These are phyloP conservation scores for Phallusia fumigata DNA, from an alignment of 23 tunicate genomes.

Conservation along the genomic window DNA sequence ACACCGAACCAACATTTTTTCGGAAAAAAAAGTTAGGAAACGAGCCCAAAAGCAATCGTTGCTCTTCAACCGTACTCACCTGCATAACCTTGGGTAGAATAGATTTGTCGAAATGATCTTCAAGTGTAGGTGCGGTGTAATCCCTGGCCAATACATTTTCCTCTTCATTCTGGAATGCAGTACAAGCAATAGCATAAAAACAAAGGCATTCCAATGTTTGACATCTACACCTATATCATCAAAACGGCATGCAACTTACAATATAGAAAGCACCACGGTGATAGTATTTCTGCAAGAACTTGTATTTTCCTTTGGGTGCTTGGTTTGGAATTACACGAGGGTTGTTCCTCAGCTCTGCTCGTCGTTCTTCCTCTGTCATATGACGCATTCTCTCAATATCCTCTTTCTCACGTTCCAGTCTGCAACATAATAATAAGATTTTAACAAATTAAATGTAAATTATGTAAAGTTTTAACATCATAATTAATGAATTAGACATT, in stretches of 20 bases:
- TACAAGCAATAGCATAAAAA: too few relatives aligned
- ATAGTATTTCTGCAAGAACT: constrained; percentile 93
- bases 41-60: too few relatives aligned
- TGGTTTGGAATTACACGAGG: constrained; percentile 83
- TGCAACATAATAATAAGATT: too few relatives aligned
- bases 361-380: constrained; percentile 91
- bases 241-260: constrained; percentile 27
- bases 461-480: too few relatives aligned
- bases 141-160: constrained; percentile 61
- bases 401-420: constrained; percentile 71
- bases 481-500: too few relatives aligned
- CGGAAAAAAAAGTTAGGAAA: too few relatives aligned
- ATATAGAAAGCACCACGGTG: constrained; percentile 99
- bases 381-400: constrained; percentile 76
- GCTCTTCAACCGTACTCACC: constrained; percentile 36
- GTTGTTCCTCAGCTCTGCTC: constrained; percentile 57
- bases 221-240: too few relatives aligned
- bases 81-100: constrained; percentile 97
- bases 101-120: constrained; percentile 97
- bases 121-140: constrained; percentile 89
- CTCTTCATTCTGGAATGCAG: constrained; percentile 67
- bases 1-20: too few relatives aligned
- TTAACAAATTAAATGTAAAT: too few relatives aligned
- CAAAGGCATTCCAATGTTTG: too few relatives aligned
- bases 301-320: constrained; percentile 91